Evolutionary conservation across 2,113 vertebrate genomes (phyloP), one percentile per base, ranked within the genome.

Genomic region (Pardalotus punctatus): DNA sequence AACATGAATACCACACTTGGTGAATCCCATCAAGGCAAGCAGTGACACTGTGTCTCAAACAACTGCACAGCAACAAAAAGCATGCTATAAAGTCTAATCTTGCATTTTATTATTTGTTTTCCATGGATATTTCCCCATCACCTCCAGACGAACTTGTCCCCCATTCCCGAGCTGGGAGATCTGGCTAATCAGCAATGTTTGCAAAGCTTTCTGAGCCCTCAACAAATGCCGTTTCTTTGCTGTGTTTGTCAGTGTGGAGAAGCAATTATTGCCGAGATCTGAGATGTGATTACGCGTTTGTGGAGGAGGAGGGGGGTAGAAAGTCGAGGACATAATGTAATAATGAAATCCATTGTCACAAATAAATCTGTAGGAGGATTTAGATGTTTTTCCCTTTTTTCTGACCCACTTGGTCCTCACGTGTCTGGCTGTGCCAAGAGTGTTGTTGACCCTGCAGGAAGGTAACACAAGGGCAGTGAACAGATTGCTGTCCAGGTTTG

Each of bases 261-360:
- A 79, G 94, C 6, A 38, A 86, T 96, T 90, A 93, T 43, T 94
- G 60, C 66, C 0, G 18, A 94, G 94, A 94, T 96, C 62, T 28
- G 47, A 91, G 96, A 90, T 43, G 36, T 3, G 48, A 95, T 88
- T 93, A 74, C 83, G 58, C 1, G 1, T 65, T 90, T 93, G 81
- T 56, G 79, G 93, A 96, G 95, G 93, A 94, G 94, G 94, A 81
- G 83, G 72, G 50, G 58, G 31, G 64, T 65, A 69, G 88, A 79
- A 33, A 72, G 53, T 20, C 1, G 7, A 64, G 72, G 58, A 89
- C 70, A 95, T 85, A 92, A 82, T 70, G 51, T 60, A 96, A 97
- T 94, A 97, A 96, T 93, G 96, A 93, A 92, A 86, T 81, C 88
- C 92, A 90, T 96, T 96, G 92, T 96, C 86, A 92, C 0, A 2